Percentiles rank a stretch among this genome's conserved stretches.
phyloP scores from a whole-genome alignment of 2,113 vertebrate species.

The Protobothrops mucrosquamatus region DNA sequence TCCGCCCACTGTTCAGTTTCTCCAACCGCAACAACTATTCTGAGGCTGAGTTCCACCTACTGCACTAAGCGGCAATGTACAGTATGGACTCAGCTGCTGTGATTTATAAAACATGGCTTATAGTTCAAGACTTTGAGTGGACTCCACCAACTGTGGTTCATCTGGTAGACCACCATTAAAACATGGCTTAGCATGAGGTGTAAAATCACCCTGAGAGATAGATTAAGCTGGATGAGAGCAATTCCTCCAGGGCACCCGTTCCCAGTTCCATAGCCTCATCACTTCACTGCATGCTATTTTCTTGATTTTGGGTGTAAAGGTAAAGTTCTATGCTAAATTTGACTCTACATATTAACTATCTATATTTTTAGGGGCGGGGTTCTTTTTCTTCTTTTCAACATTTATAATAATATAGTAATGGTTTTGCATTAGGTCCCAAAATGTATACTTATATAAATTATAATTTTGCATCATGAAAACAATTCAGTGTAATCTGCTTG shows the following conservation, averaged over 20 bases:
- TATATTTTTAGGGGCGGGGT: not conserved
- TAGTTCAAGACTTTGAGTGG: not conserved
- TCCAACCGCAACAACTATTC: not conserved
- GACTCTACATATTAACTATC: not conserved
- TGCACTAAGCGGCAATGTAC: not conserved
- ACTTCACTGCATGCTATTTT: not conserved
- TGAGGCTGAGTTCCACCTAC: not conserved
- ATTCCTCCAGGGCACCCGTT: not conserved
- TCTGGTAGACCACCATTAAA: not conserved
- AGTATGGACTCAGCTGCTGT: not conserved
- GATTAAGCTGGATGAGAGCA: not conserved
- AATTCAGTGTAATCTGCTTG: not conserved
- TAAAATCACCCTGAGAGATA: not conserved
- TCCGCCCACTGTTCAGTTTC: not conserved
- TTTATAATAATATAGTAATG: not conserved
- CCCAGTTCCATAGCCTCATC: not conserved
- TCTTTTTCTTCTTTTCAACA: not conserved
- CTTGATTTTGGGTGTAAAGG: not conserved
- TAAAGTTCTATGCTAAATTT: not conserved
- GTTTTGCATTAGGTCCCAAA: not conserved
- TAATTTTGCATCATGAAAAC: not conserved
- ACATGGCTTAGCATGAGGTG: not conserved
- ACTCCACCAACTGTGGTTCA: not conserved
- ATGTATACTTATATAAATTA: not conserved
- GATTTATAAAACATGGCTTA: not conserved